Percentiles rank a stretch among this genome's conserved stretches.
phyloP scores from a whole-genome alignment of 2,797 vertebrate species.

The Siniperca scherzeri region DNA sequence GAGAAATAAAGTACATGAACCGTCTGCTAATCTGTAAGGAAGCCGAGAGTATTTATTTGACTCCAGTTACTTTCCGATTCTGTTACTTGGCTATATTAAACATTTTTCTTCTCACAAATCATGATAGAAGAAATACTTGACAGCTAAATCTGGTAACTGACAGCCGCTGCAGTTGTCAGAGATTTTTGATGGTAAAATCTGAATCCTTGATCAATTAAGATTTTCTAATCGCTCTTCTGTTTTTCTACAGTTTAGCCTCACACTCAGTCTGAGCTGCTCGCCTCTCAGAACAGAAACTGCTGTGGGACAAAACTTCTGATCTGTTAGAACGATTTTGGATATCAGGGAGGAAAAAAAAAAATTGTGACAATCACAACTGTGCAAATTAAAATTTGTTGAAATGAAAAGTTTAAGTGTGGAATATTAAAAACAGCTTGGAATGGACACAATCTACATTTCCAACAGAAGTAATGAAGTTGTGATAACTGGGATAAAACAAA shows the following conservation, averaged over 20 bases:
- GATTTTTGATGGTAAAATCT: neutral
- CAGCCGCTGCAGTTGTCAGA: neutral
- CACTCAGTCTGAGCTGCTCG: neutral
- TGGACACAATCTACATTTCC: neutral
- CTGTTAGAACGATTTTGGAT: neutral
- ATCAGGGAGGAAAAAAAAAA: neutral
- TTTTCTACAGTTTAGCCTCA: neutral
- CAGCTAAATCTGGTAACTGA: neutral
- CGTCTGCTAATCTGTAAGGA: neutral
- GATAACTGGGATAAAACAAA: conserved; percentile 10
- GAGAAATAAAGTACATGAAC: neutral
- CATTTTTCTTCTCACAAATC: neutral
- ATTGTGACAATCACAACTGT: neutral
- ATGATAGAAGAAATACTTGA: neutral
- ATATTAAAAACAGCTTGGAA: neutral
- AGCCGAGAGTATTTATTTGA: neutral
- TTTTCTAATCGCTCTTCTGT: neutral
- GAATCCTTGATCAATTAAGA: neutral
- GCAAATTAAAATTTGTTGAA: neutral
- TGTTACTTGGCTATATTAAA: neutral
- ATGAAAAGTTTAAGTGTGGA: neutral
- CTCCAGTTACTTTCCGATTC: neutral
- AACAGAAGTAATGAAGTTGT: neutral
- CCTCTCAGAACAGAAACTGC: neutral
- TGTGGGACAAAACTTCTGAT: neutral